Evolutionary conservation across 2,113 vertebrate species (phyloP), one percentile per base, ranked within the genome.

Genomic region (Nannobrachium achirus): DNA sequence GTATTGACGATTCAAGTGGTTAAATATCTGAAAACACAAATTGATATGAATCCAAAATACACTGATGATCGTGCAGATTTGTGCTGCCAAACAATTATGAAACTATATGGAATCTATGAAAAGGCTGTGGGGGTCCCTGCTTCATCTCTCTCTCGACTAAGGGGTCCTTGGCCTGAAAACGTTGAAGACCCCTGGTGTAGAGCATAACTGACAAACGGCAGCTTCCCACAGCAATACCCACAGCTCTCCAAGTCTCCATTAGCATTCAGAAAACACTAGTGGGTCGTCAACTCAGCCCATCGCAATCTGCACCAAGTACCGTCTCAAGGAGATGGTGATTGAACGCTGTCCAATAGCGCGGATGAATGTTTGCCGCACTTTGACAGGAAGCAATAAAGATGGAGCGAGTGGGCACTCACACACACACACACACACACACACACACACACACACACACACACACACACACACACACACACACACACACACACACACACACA

Each of bases 181-280:
- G n/a, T n/a, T n/a, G n/a, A n/a, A n/a, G n/a, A n/a, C n/a, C n/a
- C n/a, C n/a, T n/a, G n/a, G n/a, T n/a, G n/a, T n/a, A n/a, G n/a
- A n/a, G n/a, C n/a, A 25, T 25, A 25, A 79, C 82, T 81, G 83
- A 89, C 88, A 86, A 83, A 85, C 80, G 72, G 78, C 77, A 71
- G 77, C 83, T 76, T 87, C 86, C 83, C 86, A 86, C 83, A 81
- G n/a, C 80, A 78, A 69, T 85, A 57, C 64, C 39, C 65, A 4
- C 79, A 85, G 71, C 67, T 69, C 63, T 81, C 73, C 69, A 86
- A 78, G 82, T 82, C 84, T 70, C 84, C 83, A 88, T 86, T 86
- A 85, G 78, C 79, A 74, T 87, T 89, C 77, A 48, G 78, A 73
- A 33, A 79, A 78, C 69, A n/a, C 63, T 56, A 70, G 66, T 48